phyloP scores from a whole-genome alignment of 2,888 invertebrate species.

The Antheraea assamensis region DNA sequence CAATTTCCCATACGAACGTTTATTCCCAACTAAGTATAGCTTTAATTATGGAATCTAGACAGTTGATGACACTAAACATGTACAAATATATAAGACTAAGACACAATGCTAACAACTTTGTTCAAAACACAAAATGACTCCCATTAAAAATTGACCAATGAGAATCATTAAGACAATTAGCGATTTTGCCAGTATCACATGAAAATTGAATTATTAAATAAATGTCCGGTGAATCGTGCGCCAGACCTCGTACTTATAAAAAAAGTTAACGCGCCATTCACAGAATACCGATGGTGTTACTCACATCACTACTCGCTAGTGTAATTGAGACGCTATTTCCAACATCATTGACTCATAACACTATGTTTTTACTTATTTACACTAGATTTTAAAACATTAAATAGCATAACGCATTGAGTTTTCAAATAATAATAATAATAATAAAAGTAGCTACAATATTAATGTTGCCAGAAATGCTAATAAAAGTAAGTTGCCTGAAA shows the following conservation, averaged over 20 bases:
- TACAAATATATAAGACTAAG: background rate
- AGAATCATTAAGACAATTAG: background rate
- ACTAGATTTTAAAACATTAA: background rate
- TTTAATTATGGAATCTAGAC: too few relatives aligned
- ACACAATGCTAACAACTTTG: too few relatives aligned
- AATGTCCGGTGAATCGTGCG: background rate
- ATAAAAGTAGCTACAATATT: too few relatives aligned
- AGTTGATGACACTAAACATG: background rate
- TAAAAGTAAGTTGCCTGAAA: too few relatives aligned
- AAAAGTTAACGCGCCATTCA: constrained; percentile 23
- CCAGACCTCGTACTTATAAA: constrained; percentile 5
- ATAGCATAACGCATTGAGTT: background rate
- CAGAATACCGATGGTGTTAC: constrained; percentile 42
- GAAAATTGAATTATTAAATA: background rate
- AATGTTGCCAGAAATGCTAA: too few relatives aligned
- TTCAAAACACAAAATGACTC: background rate
- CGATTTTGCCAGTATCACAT: background rate
- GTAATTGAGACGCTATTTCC: constrained; percentile 34
- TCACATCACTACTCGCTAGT: constrained; percentile 36
- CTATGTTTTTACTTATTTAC: background rate
- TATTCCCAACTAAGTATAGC: too few relatives aligned
- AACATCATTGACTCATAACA: background rate
- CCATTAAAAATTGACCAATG: background rate
- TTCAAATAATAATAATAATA: too few relatives aligned
- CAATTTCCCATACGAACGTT: too few relatives aligned